Evolutionary conservation across 2,113 vertebrate species (phyloP).

Genomic region (Siphamia tubifer): DNA sequence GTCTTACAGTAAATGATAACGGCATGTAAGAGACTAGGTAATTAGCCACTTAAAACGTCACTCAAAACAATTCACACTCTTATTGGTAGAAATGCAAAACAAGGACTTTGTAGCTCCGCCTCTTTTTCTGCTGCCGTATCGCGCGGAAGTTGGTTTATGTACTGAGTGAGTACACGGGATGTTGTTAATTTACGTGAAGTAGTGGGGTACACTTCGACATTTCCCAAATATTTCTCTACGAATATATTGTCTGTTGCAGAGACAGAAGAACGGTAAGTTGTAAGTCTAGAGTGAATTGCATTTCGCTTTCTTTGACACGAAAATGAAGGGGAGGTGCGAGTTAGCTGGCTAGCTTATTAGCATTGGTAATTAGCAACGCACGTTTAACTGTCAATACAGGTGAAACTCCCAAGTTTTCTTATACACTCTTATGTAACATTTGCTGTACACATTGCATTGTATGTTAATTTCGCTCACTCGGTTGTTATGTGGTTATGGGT

Average conservation of each 20-base stretch:
- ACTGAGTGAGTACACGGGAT: background rate
- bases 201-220: background rate
- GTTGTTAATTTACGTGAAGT: slow-evolving; percentile 21
- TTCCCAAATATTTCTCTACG: background rate
- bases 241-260: background rate
- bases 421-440: no score
- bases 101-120: background rate
- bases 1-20: background rate
- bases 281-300: background rate
- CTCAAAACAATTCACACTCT: background rate
- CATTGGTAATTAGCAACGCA: slow-evolving; percentile 14
- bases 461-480: no score
- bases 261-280: slow-evolving; percentile 7
- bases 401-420: no score
- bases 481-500: no score
- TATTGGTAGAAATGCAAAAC: slow-evolving; percentile 44
- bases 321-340: background rate
- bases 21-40: accelerated
- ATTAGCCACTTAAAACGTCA: slow-evolving; percentile 43
- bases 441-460: no score
- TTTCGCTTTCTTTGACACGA: background rate
- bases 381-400: background rate
- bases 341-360: slow-evolving; percentile 59
- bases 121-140: accelerated
- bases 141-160: slow-evolving; percentile 65